These are phyloP conservation scores for Amia ocellicauda DNA, from an alignment of 2,113 vertebrate genomes.

Conservation along the genomic window DNA sequence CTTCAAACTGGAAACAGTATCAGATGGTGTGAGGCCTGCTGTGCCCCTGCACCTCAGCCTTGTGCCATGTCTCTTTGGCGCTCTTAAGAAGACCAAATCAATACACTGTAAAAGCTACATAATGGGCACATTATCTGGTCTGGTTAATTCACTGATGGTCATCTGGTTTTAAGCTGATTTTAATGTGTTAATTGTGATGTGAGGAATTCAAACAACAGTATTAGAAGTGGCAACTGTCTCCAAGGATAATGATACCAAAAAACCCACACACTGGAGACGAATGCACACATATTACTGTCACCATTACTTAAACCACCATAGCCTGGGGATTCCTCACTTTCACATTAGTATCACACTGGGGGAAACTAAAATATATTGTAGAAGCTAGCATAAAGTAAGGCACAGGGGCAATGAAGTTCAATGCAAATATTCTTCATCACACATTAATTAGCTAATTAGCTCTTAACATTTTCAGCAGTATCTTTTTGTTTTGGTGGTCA, in stretches of 20 bases:
- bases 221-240: neutral
- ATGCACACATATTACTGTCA: conserved; percentile 60
- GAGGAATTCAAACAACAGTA: conserved; percentile 11
- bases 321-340: conserved; percentile 39
- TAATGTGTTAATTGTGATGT: conserved; percentile 49
- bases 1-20: conserved; percentile 45
- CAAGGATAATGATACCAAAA: conserved; percentile 12
- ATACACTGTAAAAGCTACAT: conserved; percentile 54
- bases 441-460: too few species aligned
- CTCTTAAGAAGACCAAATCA: conserved; percentile 49
- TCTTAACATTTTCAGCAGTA: too few species aligned
- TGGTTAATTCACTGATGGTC: conserved; percentile 45
- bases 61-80: conserved; percentile 42
- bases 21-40: conserved; percentile 37
- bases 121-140: conserved; percentile 50
- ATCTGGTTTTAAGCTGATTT: too few species aligned
- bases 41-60: conserved; percentile 38
- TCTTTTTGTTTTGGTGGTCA: too few species aligned
- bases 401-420: conserved; percentile 49
- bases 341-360: conserved; percentile 29
- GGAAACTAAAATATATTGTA: conserved; percentile 19
- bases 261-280: conserved; percentile 51
- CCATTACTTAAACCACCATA: conserved; percentile 49
- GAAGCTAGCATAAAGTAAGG: conserved; percentile 16
- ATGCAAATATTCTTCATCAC: conserved; percentile 18